phyloP scores from a whole-genome alignment of 2,113 vertebrate genomes.

The Aplodontia rufa region DNA sequence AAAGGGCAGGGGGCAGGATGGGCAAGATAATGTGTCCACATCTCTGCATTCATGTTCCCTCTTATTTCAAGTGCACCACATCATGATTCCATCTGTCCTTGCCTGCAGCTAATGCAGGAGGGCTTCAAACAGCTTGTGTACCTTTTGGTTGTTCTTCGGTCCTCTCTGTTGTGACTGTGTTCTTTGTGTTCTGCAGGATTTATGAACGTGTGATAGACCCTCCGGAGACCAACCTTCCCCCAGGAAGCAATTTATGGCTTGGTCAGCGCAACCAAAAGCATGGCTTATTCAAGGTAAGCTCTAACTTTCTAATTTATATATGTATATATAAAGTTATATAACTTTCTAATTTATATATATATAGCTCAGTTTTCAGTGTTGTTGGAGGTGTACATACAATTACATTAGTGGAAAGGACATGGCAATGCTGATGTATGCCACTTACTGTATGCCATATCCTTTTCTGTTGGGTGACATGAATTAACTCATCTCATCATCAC shows the following conservation, averaged over 20 bases:
- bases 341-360: not conserved
- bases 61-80: not conserved
- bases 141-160: not conserved
- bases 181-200: constrained; percentile 89
- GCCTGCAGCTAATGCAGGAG: not conserved
- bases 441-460: not conserved
- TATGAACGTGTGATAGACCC: constrained; percentile 95
- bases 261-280: constrained; percentile 96
- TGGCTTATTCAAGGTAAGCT: constrained; percentile 96
- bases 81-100: not conserved
- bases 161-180: constrained; percentile 38
- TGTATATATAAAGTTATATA: not conserved
- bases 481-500: not conserved
- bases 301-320: not conserved
- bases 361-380: not conserved
- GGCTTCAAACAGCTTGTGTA: not conserved
- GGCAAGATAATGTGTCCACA: not conserved
- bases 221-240: constrained; percentile 92
- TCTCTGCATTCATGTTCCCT: not conserved
- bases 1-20: not conserved
- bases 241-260: constrained; percentile 93
- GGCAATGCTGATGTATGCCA: no score
- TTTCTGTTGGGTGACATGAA: not conserved
- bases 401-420: not conserved
- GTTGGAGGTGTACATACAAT: not conserved